Base-by-base conservation (phyloP, 2,113 vertebrate species). In the Sebastes fasciatus region DNA sequence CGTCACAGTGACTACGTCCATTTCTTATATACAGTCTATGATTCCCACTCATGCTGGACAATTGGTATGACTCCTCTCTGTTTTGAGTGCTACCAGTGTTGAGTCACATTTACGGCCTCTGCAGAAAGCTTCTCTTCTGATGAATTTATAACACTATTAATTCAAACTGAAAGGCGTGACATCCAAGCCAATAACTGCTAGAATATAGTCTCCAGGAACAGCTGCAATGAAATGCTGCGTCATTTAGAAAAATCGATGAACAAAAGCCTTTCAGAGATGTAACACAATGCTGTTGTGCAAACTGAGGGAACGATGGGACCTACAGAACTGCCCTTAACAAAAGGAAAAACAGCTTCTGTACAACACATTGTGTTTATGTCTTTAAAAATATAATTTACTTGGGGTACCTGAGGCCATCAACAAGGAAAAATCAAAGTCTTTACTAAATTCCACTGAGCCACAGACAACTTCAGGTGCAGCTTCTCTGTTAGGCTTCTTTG, bases 241-340 rank as follows among this genome's bases (percentile, higher is more conserved):
- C 90, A 74, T 88, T 82, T 82, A 65, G 81, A 89, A 91, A 94
- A 91, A 94, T 94, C 92, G 84, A 85, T 86, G 64, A 81, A 80
- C 42, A 61, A 83, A 69, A 62, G 65, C 75, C 80, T 86, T 86
- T 85, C 65, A 87, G 68, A 80, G 49, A 88, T 55, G 84, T 80
- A 88, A 79, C 83, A 66, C 62, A 64, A 88, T 64, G 51, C 67
- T 67, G 51, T 4, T 54, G 71, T 52, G 63, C 57, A 66, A 55
- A 77, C 4, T 51, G 64, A 40, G 17, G 57, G 60, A 51, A 57
- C 1, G 1, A 40, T 61, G 70, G 55, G 40, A 61, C 34, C 10
- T 51, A 55, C 55, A 68, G n/a, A 43, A 16, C 54, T 21, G 70
- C 54, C 54, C 8, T 71, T 60, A 80, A 45, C 26, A 45, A 40